Base-by-base conservation (phyloP, 2,113 vertebrate species). In the Hucho hucho region DNA sequence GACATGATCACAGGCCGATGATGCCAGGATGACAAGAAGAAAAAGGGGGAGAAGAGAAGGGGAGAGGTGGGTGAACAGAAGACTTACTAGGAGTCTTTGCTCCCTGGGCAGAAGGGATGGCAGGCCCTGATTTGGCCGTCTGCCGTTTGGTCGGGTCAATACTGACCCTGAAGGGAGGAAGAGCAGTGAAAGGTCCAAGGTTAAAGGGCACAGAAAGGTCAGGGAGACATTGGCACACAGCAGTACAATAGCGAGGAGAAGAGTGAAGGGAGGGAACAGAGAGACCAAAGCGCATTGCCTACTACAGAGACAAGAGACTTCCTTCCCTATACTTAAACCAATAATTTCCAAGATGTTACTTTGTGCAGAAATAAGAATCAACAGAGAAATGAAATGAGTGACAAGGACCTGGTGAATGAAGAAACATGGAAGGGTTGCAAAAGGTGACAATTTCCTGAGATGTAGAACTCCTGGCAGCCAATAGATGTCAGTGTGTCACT, bases 1-100 rank as follows among this genome's bases (percentile, higher is more conserved):
- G 76, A 81, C 58, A 79, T 59, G 61, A 53, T 89, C 64, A 85
- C 65, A 79, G 64, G 16, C 4, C 63, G 14, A 14, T 26, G 47
- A 46, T 18, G 72, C 32, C n/a, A 22, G 71, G 32, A 29, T n/a
- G 56, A 69, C 20, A 25, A 79, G 64, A 72, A 77, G 79, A 79
- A 9, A 49, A 69, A 76, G 72, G 76, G 46, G 53, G 66, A 43
- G 37, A 43, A 43, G 32, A 49, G 56, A 69, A 71, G 87, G 88
- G 89, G 49, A 80, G 82, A 87, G 79, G 83, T 81, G 72, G 87
- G 87, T 87, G 88, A 89, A 84, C 86, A 89, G 88, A 84, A 88
- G 92, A 94, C 93, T 94, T 94, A 94, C 93, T 94, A 94, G 93
- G 92, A 89, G 87, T 90, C 91, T 93, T 93, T 92, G 88, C 90